phyloP scores from a whole-genome alignment of 2,113 vertebrate genomes.

The Mesocricetus auratus region DNA sequence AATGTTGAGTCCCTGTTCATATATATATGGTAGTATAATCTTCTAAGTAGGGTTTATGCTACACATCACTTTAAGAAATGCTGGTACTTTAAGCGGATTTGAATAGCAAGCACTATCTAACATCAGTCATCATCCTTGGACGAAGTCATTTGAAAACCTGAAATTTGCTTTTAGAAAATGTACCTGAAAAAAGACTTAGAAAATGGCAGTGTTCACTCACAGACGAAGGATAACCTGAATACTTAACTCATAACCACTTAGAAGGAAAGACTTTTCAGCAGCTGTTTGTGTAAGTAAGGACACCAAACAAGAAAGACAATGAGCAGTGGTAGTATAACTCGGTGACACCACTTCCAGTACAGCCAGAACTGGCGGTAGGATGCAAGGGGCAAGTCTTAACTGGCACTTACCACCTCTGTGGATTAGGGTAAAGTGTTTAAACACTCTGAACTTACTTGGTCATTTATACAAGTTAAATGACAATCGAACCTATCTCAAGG shows the following conservation, averaged over 20 bases:
- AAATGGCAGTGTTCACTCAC: constrained; percentile 40
- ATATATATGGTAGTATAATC: not conserved
- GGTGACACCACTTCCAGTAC: not conserved
- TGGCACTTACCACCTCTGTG: not conserved
- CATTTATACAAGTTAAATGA: not conserved
- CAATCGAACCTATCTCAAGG: not conserved
- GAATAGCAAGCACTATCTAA: constrained; percentile 36
- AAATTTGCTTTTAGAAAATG: constrained; percentile 50
- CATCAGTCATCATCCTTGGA: constrained; percentile 15
- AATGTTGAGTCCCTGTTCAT: constrained; percentile 26
- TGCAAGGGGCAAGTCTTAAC: no score
- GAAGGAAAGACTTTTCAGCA: not conserved
- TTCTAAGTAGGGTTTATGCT: constrained; percentile 8
- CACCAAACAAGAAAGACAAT: not conserved
- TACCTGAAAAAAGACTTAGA: constrained; percentile 39
- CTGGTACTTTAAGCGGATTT: constrained; percentile 19
- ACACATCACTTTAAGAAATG: constrained; percentile 14
- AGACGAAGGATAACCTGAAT: constrained; percentile 54
- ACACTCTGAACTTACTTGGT: not conserved
- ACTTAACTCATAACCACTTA: constrained; percentile 38
- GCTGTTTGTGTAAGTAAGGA: not conserved
- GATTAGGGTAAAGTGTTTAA: not conserved
- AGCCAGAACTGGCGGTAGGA: not conserved
- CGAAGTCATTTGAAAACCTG: constrained; percentile 26
- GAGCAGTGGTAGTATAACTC: not conserved